Conservation (phyloP, 2,113 vertebrate species). For the Sylvietta virens region DNA sequence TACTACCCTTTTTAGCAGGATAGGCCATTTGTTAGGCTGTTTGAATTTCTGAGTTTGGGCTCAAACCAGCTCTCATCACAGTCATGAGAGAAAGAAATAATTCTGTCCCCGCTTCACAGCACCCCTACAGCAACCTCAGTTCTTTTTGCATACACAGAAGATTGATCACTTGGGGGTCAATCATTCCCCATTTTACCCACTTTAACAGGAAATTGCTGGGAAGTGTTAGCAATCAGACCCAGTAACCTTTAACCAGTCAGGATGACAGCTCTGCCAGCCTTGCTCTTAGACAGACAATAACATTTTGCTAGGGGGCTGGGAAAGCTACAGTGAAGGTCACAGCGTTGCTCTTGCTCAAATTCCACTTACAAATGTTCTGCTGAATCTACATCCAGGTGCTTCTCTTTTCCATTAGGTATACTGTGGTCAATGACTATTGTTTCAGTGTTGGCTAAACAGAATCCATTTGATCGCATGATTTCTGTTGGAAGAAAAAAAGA, state of each 20-base stretch:
- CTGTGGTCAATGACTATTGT: conserved; percentile 93
- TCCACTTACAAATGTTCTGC: conserved; percentile 83
- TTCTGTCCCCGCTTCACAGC: background rate
- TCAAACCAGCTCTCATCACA: background rate
- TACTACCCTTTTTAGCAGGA: background rate
- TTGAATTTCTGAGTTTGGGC: background rate
- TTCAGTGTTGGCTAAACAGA: conserved; percentile 96
- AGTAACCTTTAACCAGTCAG: background rate
- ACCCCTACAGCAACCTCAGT: background rate
- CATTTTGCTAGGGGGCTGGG: background rate
- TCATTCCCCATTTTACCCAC: background rate
- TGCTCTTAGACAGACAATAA: background rate
- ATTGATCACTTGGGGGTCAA: background rate
- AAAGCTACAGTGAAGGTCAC: background rate
- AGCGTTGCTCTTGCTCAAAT: background rate
- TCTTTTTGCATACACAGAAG: background rate
- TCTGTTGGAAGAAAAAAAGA: conserved; percentile 70
- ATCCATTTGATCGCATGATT: conserved; percentile 97
- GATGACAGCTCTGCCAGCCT: background rate
- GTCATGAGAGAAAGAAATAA: background rate
- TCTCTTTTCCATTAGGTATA: conserved; percentile 84
- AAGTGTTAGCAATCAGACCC: background rate
- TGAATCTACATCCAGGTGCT: conserved; percentile 83
- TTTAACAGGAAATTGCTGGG: background rate
- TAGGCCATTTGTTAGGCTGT: background rate